These are phyloP conservation scores for Aphidius ervi DNA, from an alignment of 1,140 invertebrate species.

Conservation along the genomic window DNA sequence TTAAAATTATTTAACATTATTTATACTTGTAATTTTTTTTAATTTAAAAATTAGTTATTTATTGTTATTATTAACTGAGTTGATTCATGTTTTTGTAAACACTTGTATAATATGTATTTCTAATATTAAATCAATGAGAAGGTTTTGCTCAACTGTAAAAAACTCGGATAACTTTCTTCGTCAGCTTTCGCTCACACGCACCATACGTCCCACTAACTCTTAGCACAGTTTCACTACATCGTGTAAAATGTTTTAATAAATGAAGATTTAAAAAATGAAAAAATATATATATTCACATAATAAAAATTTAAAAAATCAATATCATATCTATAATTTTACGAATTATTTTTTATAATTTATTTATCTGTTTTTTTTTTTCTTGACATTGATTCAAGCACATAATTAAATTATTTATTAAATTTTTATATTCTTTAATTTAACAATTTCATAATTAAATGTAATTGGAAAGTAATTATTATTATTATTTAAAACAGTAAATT, in stretches of 20 bases:
- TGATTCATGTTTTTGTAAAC: too few relatives aligned
- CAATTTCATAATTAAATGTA: too few relatives aligned
- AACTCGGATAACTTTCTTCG: conserved; percentile 36
- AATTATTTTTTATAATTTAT: too few relatives aligned
- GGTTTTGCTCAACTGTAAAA: conserved; percentile 11
- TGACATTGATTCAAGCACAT: too few relatives aligned
- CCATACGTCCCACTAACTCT: conserved; percentile 36
- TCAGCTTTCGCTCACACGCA: conserved; percentile 33
- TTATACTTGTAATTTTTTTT: too few relatives aligned
- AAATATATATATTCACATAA: neutral
- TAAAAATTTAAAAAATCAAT: neutral
- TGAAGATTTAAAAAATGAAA: conserved; percentile 2
- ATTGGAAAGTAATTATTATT: conserved; percentile 1
- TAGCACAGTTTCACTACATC: conserved; percentile 39
- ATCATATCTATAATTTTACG: too few relatives aligned
- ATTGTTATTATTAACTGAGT: too few relatives aligned
- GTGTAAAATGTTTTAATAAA: conserved; percentile 6
- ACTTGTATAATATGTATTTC: too few relatives aligned
- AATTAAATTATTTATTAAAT: too few relatives aligned
- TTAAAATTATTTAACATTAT: neutral
- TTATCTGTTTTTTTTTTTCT: neutral
- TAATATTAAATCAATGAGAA: neutral
- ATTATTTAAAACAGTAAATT: neutral
- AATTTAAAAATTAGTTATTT: too few relatives aligned
- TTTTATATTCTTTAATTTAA: too few relatives aligned